A percentile compares a stretch with the other conserved stretches of the same genome.
Conservation (phyloP, 2,888 invertebrate species). For the Andrena minutula region DNA sequence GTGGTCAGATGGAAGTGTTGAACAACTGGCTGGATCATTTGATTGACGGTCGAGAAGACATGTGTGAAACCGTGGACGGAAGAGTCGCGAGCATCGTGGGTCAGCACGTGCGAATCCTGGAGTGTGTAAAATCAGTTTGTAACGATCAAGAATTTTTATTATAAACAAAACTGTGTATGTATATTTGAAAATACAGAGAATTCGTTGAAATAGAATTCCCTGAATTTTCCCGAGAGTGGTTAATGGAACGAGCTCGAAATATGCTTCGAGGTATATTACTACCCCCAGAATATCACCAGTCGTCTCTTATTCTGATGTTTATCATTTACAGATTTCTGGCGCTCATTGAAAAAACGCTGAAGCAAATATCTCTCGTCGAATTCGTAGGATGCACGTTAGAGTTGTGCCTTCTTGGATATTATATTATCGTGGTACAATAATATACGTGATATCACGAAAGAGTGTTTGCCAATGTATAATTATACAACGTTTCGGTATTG, state of each 20-base stretch:
- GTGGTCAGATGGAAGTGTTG: constrained; percentile 69
- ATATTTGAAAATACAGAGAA: neutral
- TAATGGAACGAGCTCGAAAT: neutral
- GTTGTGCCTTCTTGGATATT: constrained; percentile 81
- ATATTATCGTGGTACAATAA: constrained; percentile 75
- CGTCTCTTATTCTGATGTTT: neutral
- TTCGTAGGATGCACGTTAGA: constrained; percentile 76
- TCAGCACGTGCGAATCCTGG: constrained; percentile 60
- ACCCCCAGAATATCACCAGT: neutral
- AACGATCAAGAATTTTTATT: neutral
- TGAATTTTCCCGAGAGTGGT: neutral
- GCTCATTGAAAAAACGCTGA: neutral
- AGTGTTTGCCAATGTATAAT: neutral
- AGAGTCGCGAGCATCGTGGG: constrained; percentile 55
- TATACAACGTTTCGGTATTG: constrained; percentile 34
- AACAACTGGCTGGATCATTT: constrained; percentile 55
- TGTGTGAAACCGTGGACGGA: neutral
- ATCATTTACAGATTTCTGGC: constrained; percentile 8
- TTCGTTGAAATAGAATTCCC: neutral
- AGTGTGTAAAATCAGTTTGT: constrained; percentile 34
- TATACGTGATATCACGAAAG: too few species aligned
- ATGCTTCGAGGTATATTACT: neutral
- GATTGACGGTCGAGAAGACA: constrained; percentile 36
- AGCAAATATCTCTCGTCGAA: constrained; percentile 17
- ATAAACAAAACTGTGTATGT: neutral